Conservation (phyloP, 2,113 vertebrate genomes). For the Anhinga rufa region DNA sequence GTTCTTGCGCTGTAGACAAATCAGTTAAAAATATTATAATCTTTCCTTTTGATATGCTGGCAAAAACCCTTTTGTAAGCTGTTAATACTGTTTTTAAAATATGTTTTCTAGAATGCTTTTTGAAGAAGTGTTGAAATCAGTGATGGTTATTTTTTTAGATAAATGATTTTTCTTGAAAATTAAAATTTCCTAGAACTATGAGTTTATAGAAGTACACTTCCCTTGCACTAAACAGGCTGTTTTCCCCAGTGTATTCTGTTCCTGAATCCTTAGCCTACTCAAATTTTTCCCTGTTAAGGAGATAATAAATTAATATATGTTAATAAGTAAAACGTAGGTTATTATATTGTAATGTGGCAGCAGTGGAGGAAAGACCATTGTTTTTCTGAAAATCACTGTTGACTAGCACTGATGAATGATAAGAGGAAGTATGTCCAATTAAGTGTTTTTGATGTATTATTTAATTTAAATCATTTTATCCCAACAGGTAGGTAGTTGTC, state of each 20-base stretch:
- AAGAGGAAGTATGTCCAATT: not conserved
- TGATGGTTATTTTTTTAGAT: not conserved
- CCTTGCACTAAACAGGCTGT: not conserved
- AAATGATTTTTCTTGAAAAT: not conserved
- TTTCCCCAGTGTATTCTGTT: not conserved
- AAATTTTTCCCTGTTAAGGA: not conserved
- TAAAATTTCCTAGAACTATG: not conserved
- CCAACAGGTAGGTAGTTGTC: not conserved
- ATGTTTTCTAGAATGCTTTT: not conserved
- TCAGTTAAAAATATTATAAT: not conserved
- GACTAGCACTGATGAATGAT: not conserved
- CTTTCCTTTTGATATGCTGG: not conserved
- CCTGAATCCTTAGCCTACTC: not conserved
- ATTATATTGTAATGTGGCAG: not conserved
- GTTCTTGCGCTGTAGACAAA: not conserved
- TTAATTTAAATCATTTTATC: not conserved
- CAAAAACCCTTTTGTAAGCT: not conserved
- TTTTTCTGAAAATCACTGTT: not conserved
- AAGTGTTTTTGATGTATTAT: not conserved
- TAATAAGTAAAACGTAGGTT: not conserved
- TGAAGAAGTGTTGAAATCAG: not conserved
- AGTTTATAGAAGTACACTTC: not conserved
- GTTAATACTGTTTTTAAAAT: not conserved
- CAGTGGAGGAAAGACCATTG: not conserved
- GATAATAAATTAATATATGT: not conserved